Conservation (phyloP, 1,140 invertebrate species). For the Sitodiplosis mosellana region DNA sequence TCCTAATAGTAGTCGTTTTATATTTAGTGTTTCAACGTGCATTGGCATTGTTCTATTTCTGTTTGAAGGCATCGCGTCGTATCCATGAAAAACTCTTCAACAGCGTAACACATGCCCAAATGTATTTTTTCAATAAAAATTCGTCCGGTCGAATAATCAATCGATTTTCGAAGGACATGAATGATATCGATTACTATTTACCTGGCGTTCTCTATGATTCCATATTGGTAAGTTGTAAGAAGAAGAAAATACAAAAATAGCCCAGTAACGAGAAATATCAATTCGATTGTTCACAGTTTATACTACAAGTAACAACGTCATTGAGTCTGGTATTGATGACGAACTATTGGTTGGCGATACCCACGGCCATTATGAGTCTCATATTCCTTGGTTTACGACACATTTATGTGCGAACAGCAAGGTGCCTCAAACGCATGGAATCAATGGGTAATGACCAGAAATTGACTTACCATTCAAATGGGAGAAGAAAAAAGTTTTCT, state of each 20-base stretch:
- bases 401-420: conserved; percentile 61
- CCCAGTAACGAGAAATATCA: conserved; percentile 47
- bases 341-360: conserved; percentile 59
- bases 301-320: conserved; percentile 44
- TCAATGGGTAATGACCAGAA: conserved; percentile 55
- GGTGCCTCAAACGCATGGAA: conserved; percentile 67
- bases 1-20: not conserved
- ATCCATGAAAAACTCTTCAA: conserved; percentile 59
- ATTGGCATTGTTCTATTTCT: conserved; percentile 41
- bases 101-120: conserved; percentile 45
- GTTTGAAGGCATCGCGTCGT: conserved; percentile 44
- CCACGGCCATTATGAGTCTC: conserved; percentile 45
- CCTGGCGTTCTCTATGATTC: conserved; percentile 48
- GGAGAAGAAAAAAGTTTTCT: not conserved
- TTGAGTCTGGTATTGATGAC: conserved; percentile 53
- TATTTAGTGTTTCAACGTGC: conserved; percentile 22
- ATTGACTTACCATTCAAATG: not conserved
- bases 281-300: conserved; percentile 41
- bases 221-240: not conserved
- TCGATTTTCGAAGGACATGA: conserved; percentile 64
- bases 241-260: conserved; percentile 28
- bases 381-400: conserved; percentile 47
- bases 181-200: conserved; percentile 58
- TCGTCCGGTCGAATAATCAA: conserved; percentile 49
- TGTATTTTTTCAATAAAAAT: conserved; percentile 62